These are phyloP conservation scores for Caenorhabditis uteleia DNA, from an alignment of 2,888 invertebrate species.

Conservation along the genomic window DNA sequence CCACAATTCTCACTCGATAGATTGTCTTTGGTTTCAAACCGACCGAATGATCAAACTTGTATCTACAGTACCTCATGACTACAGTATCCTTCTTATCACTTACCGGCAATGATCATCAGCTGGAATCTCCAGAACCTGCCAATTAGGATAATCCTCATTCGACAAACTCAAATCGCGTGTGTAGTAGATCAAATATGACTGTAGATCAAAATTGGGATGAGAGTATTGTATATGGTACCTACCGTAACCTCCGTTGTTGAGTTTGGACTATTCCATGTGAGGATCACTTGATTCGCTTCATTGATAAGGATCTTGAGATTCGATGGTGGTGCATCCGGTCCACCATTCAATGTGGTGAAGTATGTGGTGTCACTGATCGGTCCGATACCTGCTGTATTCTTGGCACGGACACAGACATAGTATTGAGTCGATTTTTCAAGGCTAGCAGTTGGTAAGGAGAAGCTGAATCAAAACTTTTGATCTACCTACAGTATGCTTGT, in stretches of 20 bases:
- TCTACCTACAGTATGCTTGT: neutral
- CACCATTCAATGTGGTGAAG: conserved; percentile 48
- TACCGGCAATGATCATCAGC: too few relatives aligned
- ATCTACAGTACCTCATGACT: conserved; percentile 7
- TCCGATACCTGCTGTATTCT: conserved; percentile 45
- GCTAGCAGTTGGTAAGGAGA: conserved; percentile 34
- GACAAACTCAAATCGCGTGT: conserved; percentile 47
- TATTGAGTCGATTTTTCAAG: conserved; percentile 43
- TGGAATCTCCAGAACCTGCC: conserved; percentile 40
- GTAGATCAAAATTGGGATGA: conserved; percentile 2
- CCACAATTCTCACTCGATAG: conserved; percentile 47
- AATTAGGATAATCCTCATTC: conserved; percentile 45
- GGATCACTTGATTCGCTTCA: conserved; percentile 49
- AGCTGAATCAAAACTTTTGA: conserved; percentile 3
- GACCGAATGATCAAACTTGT: conserved; percentile 40
- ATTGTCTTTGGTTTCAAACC: conserved; percentile 53
- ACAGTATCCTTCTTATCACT: too few relatives aligned
- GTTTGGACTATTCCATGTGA: conserved; percentile 44
- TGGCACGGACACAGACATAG: conserved; percentile 40
- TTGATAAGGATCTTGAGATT: conserved; percentile 40
- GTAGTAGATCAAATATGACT: conserved; percentile 49
- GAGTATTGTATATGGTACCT: neutral
- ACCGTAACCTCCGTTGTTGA: conserved; percentile 43
- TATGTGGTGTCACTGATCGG: conserved; percentile 27
- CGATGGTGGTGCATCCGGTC: conserved; percentile 43